Base-by-base conservation (phyloP, 2,113 vertebrate genomes). In the Halcyon senegalensis region DNA sequence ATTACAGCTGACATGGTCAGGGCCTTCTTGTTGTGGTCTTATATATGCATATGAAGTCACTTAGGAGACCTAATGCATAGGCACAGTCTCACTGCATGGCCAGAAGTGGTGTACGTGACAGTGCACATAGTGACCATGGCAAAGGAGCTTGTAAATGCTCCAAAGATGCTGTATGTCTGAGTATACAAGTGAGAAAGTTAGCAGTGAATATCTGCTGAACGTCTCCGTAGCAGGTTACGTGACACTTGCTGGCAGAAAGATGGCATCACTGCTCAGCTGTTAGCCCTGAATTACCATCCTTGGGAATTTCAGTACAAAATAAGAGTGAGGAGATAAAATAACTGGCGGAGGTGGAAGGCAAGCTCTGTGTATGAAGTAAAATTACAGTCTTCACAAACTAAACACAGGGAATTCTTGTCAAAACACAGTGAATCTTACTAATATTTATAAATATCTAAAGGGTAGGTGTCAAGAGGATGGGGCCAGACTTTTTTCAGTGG, bases 231-330 rank as follows among this genome's bases (percentile, higher is more conserved):
- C 50, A 78, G 56, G n/a, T 78, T 94, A 10, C 10, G 18, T 90
- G 91, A 67, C 80, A 53, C 1, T 5, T 39, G 27, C 60, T 96
- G 84, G 39, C 86, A 97, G 93, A 92, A 87, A 96, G 95, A 46
- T 95, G 91, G 93, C 94, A 94, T 84, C 53, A 31, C 68, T 93
- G 87, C 67, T 73, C 81, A 94, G 67, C 75, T 70, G 9, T 93
- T 92, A 82, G 87, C 62, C 7, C 69, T 50, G 17, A 82, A 91
- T 82, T 41, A 60, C 39, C 7, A 25, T 58, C 31, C 59, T 46
- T 72, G 48, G 56, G 43, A 85, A 56, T 66, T 76, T 72, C 48
- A 76, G 73, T 60, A 16, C 43, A 64, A 83, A 82, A 84, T 39
- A 58, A 77, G 93, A 92, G 77, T 33, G 3, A 87, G 48, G 67